These are phyloP conservation scores for Aleiodes leptofemur DNA, from an alignment of 2,888 invertebrate species.

Conservation along the genomic window DNA sequence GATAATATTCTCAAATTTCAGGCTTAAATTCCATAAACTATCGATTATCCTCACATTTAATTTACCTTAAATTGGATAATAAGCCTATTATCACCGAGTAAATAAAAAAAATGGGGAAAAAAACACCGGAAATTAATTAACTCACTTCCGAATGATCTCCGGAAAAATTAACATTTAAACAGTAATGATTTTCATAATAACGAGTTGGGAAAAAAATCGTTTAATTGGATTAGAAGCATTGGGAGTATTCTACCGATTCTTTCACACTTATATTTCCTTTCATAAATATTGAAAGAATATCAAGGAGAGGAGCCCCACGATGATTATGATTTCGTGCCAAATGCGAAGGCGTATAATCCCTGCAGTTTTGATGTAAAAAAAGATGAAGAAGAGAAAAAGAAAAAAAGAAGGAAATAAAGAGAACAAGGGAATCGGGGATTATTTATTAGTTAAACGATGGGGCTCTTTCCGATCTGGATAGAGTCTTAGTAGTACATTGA, in stretches of 20 bases:
- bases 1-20: neutral
- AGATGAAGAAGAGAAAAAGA: conserved; percentile 2
- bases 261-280: neutral
- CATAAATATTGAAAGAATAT: conserved; percentile 3
- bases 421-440: conserved; percentile 23
- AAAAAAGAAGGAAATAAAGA: conserved; percentile 19
- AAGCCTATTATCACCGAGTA: neutral
- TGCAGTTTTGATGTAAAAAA: conserved; percentile 9
- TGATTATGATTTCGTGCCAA: no score
- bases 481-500: conserved; percentile 33
- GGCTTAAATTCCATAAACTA: neutral
- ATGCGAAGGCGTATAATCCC: no score
- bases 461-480: conserved; percentile 25
- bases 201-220: no score
- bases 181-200: neutral
- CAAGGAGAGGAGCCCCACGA: no score
- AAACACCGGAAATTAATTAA: conserved; percentile 20
- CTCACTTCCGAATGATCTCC: conserved; percentile 6
- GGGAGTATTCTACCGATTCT: neutral
- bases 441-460: conserved; percentile 25
- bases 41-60: neutral
- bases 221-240: conserved; percentile 7
- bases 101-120: no score
- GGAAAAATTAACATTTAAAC: neutral
- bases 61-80: neutral